Percentiles rank a stretch among this genome's conserved stretches.
phyloP scores from a whole-genome alignment of 2,797 vertebrate genomes.

The Dendrocincla tyrannina region DNA sequence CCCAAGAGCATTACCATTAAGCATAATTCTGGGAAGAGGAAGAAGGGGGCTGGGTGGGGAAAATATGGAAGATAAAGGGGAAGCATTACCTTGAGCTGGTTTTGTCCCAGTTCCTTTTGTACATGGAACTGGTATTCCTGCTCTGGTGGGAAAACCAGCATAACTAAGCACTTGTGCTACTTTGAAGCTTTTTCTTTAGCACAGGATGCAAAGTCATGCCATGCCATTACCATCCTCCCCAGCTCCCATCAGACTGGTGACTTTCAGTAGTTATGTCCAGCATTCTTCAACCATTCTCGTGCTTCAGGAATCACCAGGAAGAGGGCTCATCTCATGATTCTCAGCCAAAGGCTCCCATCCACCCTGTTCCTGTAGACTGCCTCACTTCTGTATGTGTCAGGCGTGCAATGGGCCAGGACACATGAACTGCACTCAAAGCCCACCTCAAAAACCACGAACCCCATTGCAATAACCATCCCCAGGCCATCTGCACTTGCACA shows the following conservation, averaged over 20 bases:
- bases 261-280: rapidly evolving
- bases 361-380: neutral
- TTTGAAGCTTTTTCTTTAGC: neutral
- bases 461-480: neutral
- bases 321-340: neutral
- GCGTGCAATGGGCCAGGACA: neutral
- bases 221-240: neutral
- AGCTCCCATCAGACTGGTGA: neutral
- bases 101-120: neutral
- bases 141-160: neutral
- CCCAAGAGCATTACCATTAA: neutral
- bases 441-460: rapidly evolving
- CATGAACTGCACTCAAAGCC: neutral
- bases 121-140: neutral
- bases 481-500: neutral
- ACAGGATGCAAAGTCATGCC: neutral
- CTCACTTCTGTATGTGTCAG: neutral
- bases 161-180: neutral
- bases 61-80: neutral
- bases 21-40: no score
- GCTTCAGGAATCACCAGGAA: neutral
- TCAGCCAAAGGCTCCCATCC: neutral
- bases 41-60: rapidly evolving
- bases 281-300: neutral
- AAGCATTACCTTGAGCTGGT: neutral